Conservation (phyloP, 2,113 vertebrate genomes). For the Hypocryptadius cinnamomeus region DNA sequence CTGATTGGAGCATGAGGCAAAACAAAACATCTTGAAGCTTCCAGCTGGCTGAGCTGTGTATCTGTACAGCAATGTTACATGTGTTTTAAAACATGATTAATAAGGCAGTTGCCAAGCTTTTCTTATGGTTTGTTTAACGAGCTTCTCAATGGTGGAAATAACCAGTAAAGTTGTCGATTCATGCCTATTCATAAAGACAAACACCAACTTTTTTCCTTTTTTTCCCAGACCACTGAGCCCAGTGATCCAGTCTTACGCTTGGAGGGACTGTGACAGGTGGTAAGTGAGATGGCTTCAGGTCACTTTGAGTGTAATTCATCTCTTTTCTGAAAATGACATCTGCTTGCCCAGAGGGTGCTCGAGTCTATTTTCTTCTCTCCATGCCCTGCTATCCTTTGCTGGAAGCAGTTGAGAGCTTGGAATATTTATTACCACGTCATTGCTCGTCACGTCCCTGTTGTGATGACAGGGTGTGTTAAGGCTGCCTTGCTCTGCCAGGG, state of each 20-base stretch:
- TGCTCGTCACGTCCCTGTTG: not conserved
- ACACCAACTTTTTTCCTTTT: not conserved
- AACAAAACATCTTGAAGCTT: not conserved
- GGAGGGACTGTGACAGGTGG: not conserved
- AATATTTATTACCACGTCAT: not conserved
- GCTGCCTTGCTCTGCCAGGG: not conserved
- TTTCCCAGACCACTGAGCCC: not conserved
- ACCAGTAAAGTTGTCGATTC: not conserved
- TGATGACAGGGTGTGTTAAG: not conserved
- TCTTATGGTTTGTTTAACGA: not conserved
- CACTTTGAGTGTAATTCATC: not conserved
- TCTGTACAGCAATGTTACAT: not conserved
- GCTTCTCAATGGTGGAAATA: not conserved
- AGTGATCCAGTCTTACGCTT: not conserved
- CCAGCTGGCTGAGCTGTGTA: not conserved
- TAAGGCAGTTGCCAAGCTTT: not conserved
- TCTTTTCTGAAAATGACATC: not conserved
- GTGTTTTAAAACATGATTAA: not conserved
- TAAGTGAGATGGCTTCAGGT: not conserved
- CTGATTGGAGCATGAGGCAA: constrained; percentile 27
- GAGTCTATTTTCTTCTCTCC: not conserved
- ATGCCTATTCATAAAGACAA: not conserved
- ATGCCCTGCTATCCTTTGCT: not conserved
- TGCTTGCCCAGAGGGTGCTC: constrained; percentile 7
- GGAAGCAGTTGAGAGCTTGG: not conserved